Evolutionary conservation across 2,113 vertebrate genomes (phyloP), one percentile per base, ranked within the genome.

Genomic region (Malurus melanocephalus): DNA sequence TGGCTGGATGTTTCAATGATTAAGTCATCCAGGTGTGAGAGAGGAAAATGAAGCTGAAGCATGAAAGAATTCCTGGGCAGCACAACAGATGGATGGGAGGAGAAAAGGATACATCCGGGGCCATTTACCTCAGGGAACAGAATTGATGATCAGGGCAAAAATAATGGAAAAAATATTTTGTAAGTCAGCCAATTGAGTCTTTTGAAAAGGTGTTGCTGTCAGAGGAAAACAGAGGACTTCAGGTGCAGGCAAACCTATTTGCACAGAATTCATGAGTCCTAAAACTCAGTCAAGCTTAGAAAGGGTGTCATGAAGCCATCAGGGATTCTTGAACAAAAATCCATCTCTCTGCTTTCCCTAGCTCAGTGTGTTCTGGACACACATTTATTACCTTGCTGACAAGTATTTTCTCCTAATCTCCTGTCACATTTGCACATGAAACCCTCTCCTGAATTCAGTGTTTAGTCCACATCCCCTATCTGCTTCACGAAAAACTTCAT

Each of bases 141-240:
- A 84, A 61, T 0, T 42, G 38, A 74, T 73, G 75, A 74, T 55
- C 42, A 80, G 40, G 27, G 46, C 23, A 76, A 55, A 76, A 93
- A 26, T 78, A 77, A 52, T 15, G 48, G 60, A 22, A 91, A 73
- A 90, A 87, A 19, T 38, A 64, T 72, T 80, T 79, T 51, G 16
- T 66, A 80, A 80, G 18, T 43, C 57, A 83, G 33, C 2, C 33
- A n/a, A 33, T 0, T 56, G 49, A 72, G 18, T 46, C 42, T 60
- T 88, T 75, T 22, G 18, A 77, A 89, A 80, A 79, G 28, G 10
- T 69, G 32, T 5, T 68, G 45, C 30, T 91, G 77, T 62, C 62
- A 86, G 33, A 88, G 55, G 66, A 83, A 89, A 94, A 81, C 21
- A 73, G 80, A 89, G 26, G 42, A 78, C 73, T 67, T 91, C 40